Percentiles rank a stretch among this genome's conserved stretches.
Conservation (phyloP, 2,113 vertebrate genomes). For the Nothocercus julius region DNA sequence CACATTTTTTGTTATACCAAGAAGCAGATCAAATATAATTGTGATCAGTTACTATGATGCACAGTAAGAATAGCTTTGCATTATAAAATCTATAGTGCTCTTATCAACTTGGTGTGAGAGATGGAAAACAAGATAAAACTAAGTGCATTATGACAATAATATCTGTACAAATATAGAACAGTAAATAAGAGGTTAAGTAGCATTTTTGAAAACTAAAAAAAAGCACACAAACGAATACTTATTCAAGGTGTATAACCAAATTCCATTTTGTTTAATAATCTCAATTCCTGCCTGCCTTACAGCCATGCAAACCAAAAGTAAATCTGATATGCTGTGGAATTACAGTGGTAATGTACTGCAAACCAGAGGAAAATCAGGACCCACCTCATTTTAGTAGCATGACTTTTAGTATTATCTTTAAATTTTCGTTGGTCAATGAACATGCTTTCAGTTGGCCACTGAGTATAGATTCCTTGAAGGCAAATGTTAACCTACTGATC, state of each 20-base stretch:
- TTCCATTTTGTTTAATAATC: background rate
- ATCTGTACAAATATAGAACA: background rate
- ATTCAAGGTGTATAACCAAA: background rate
- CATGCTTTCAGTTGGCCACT: background rate
- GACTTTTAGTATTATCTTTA: background rate
- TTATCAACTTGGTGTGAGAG: background rate
- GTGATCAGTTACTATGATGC: background rate
- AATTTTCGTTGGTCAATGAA: background rate
- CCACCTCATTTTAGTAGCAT: background rate
- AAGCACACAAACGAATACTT: background rate
- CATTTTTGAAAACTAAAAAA: background rate
- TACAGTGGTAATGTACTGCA: background rate
- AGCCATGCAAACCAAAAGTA: background rate
- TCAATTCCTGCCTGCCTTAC: background rate
- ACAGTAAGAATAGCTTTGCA: background rate
- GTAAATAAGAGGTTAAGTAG: background rate
- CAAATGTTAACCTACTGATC: background rate
- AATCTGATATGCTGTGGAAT: background rate
- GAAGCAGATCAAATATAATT: background rate
- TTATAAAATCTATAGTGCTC: background rate
- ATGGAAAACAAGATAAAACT: background rate
- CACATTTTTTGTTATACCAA: background rate
- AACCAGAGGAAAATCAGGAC: background rate
- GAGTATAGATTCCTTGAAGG: background rate
- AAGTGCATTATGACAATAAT: background rate